These are phyloP conservation scores for Drosophila helvetica DNA, from an alignment of 2,888 invertebrate species.

Conservation along the genomic window DNA sequence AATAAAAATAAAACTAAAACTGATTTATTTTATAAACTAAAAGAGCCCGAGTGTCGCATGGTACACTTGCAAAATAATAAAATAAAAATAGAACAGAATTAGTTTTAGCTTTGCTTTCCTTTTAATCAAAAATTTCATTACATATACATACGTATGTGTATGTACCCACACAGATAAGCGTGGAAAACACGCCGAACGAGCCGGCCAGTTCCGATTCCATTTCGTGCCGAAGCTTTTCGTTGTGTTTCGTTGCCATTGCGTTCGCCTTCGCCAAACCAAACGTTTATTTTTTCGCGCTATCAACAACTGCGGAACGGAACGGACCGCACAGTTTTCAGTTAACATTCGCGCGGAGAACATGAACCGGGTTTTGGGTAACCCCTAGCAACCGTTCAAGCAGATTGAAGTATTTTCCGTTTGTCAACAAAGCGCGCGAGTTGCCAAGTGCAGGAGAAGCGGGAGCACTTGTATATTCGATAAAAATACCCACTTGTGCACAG, in stretches of 20 bases:
- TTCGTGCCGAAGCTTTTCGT: conserved; percentile 30
- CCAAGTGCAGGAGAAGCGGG: conserved; percentile 43
- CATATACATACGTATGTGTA: conserved; percentile 15
- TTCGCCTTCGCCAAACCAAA: conserved; percentile 41
- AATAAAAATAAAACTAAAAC: not conserved
- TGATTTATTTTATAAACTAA: not conserved
- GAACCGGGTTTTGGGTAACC: conserved; percentile 58
- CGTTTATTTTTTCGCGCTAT: conserved; percentile 61
- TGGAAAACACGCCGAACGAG: conserved; percentile 19
- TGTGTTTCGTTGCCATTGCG: conserved; percentile 24
- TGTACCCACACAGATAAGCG: conserved; percentile 24
- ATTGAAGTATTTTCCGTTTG: conserved; percentile 59
- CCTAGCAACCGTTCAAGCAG: conserved; percentile 57
- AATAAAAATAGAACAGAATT: conserved; percentile 14
- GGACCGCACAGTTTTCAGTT: conserved; percentile 61
- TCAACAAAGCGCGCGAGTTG: conserved; percentile 61
- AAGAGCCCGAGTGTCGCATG: not conserved
- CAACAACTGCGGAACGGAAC: conserved; percentile 46
- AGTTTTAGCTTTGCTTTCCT: conserved; percentile 10
- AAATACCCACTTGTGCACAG: conserved; percentile 1
- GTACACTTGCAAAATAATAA: not conserved
- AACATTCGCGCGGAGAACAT: conserved; percentile 76
- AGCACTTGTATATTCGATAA: not conserved
- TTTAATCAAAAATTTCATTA: conserved; percentile 43
- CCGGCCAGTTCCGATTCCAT: conserved; percentile 52